These are phyloP conservation scores for Chironomus striatipennis DNA, from an alignment of 1,140 invertebrate species.

Conservation along the genomic window DNA sequence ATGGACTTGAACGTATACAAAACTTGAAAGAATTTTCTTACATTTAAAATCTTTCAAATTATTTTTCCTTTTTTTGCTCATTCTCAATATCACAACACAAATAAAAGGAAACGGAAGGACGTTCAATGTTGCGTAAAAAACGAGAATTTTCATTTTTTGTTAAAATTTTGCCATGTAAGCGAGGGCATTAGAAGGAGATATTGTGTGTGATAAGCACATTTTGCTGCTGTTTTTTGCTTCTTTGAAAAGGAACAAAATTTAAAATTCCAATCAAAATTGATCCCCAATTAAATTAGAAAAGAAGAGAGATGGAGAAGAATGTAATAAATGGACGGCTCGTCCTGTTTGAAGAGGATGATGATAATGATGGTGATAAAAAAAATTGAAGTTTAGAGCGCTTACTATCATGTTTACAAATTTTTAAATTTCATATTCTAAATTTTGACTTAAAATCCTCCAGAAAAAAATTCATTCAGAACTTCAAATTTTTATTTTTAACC, in stretches of 20 bases:
- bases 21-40: background rate
- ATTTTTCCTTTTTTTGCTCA: too few relatives aligned
- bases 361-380: too few relatives aligned
- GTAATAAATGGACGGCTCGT: too few relatives aligned
- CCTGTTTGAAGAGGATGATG: too few relatives aligned
- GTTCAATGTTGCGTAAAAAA: background rate
- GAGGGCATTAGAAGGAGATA: background rate
- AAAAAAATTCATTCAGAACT: too few relatives aligned
- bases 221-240: background rate
- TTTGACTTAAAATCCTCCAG: too few relatives aligned
- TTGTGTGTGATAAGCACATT: background rate
- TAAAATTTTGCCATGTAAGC: background rate
- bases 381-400: too few relatives aligned
- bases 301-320: background rate
- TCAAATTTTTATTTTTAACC: too few relatives aligned
- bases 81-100: too few relatives aligned
- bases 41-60: background rate
- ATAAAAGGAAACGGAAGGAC: background rate
- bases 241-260: background rate
- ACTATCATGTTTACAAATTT: too few relatives aligned
- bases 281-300: constrained; percentile 4
- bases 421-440: too few relatives aligned
- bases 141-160: background rate
- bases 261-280: constrained; percentile 19
- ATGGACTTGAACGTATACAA: background rate